Evolutionary conservation across 1,140 invertebrate species (phyloP).

Genomic region (Drosophila melanogaster): Release_6_plus_ISO1_MT NC_004354.4:14520001-14520500

Average conservation of each 20-base stretch:
- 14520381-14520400: slow-evolving; percentile 32
- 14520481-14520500: background rate
- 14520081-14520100: slow-evolving; percentile 59
- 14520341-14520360: background rate
- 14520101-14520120: slow-evolving; percentile 10
- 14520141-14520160: background rate
- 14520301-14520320: slow-evolving; percentile 42
- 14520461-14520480: background rate
- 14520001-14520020: slow-evolving; percentile 57
- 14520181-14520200: slow-evolving; percentile 21
- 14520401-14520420: background rate
- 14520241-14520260: slow-evolving; percentile 1
- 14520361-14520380: slow-evolving; percentile 3
- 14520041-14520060: slow-evolving; percentile 63
- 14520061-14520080: slow-evolving; percentile 65
- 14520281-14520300: slow-evolving; percentile 8
- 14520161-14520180: slow-evolving; percentile 8
- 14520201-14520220: slow-evolving; percentile 28
- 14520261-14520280: slow-evolving; percentile 29
- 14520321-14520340: slow-evolving; percentile 31
- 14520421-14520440: no score
- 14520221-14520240: background rate
- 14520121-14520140: slow-evolving; percentile 20
- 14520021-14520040: slow-evolving; percentile 68
- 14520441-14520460: background rate